phyloP scores from a whole-genome alignment of 2,888 invertebrate species.

The Dysmachus trigonus region DNA sequence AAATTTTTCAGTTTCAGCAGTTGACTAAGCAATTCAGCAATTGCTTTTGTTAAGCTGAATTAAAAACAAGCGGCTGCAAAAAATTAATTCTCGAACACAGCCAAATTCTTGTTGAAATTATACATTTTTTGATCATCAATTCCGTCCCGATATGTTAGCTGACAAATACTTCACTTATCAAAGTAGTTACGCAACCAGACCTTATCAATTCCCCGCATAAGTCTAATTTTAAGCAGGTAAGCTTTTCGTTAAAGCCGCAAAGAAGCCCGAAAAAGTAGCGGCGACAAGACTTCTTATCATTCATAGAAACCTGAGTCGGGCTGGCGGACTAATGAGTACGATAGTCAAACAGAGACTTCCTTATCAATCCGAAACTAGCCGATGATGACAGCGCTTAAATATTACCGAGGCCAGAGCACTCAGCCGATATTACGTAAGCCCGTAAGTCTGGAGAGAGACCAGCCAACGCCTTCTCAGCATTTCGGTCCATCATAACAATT shows the following conservation, averaged over 20 bases:
- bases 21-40: not conserved
- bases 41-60: not conserved
- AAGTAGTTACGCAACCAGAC: not conserved
- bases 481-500: not conserved
- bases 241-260: not conserved
- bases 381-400: not conserved
- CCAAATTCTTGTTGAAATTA: not conserved
- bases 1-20: not conserved
- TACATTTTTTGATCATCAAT: not conserved
- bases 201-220: not conserved
- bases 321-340: not conserved
- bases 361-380: not conserved
- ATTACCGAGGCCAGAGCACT: slow-evolving; percentile 17
- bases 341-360: slow-evolving; percentile 9
- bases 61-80: too few relatives aligned
- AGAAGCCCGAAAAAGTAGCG: not conserved
- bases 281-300: not conserved
- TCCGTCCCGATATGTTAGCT: not conserved
- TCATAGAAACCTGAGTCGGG: not conserved
- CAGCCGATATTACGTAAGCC: slow-evolving; percentile 2
- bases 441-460: not conserved
- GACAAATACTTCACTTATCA: not conserved
- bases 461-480: slow-evolving; percentile 1
- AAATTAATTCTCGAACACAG: not conserved
- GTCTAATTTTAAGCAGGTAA: not conserved